Evolutionary conservation across 2,888 invertebrate species (phyloP).

Genomic region (Leptura quadrifasciata): DNA sequence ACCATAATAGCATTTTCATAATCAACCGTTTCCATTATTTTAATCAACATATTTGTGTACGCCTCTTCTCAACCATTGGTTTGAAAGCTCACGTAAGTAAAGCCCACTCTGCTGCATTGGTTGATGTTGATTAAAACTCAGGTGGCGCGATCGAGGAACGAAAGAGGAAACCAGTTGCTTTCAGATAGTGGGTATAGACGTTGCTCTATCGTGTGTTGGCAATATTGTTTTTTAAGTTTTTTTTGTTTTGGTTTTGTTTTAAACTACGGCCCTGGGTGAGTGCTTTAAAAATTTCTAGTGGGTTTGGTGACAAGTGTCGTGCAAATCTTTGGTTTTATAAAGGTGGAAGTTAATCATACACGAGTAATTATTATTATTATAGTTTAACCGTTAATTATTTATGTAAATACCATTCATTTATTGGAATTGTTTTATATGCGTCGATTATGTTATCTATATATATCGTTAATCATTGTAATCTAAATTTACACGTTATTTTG

Average conservation of each 20-base stretch:
- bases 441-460: not conserved
- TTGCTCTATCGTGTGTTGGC: conserved; percentile 50
- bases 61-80: conserved; percentile 66
- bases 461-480: too few species aligned
- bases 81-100: conserved; percentile 47
- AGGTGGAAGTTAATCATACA: conserved; percentile 5
- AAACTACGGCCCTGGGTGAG: conserved; percentile 71
- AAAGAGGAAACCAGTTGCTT: conserved; percentile 70
- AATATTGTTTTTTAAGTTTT: conserved; percentile 56
- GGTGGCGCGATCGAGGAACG: conserved; percentile 62
- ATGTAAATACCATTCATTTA: not conserved
- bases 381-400: not conserved
- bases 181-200: conserved; percentile 68
- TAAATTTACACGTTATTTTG: not conserved
- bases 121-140: conserved; percentile 59
- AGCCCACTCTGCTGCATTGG: conserved; percentile 65
- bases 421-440: not conserved
- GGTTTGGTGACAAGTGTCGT: conserved; percentile 36
- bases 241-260: conserved; percentile 60
- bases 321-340: conserved; percentile 17
- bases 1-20: conserved; percentile 72
- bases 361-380: not conserved
- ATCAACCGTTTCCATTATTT: conserved; percentile 73
- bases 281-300: conserved; percentile 49
- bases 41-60: conserved; percentile 65